Base-by-base conservation (phyloP, 2,113 vertebrate genomes). In the Lonchura striata region DNA sequence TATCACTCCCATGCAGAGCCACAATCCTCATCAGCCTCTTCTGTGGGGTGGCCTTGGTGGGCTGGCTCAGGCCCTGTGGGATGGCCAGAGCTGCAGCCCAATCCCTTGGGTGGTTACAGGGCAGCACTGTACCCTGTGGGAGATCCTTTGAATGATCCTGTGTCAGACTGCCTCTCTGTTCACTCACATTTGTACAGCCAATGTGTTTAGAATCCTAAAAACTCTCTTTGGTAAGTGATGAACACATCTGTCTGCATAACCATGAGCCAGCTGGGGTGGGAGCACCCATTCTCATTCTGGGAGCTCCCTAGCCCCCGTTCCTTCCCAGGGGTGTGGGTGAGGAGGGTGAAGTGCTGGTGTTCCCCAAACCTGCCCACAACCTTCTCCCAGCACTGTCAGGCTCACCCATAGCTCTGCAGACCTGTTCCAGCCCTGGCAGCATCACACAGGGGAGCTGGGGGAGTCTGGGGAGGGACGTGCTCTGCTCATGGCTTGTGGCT, bases 91-190 rank as follows among this genome's bases (percentile, higher is more conserved):
- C 7, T 39, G 52, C 46, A 39, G 35, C 60, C 52, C 15, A 5
- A 1, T 33, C n/a, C 42, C 47, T 25, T 2, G 24, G 13, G 2
- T 3, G 50, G 31, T 20, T 41, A 8, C 8, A 30, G 87, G 59
- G 14, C 46, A n/a, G 57, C 11, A 3, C 9, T 0, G 0, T 33
- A 5, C 14, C 8, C 0, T 1, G 2, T 25, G 42, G 41, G 63
- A 72, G 33, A 35, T 23, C 57, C 41, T 39, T 15, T 59, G 35
- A 7, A 42, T 25, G 6, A 7, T 14, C 57, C 47, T 30, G 28
- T 23, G 69, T 50, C 74, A 70, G 17, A 13, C 60, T 42, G 60
- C 52, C 61, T 59, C 47, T 74, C 60, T 87, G 25, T 12, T 82
- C 44, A 3, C 60, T 70, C 54, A 5, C 72, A 66, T 37, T 25